These are phyloP conservation scores for Drosophila guanche DNA, from an alignment of 1,140 invertebrate species.

Conservation along the genomic window DNA sequence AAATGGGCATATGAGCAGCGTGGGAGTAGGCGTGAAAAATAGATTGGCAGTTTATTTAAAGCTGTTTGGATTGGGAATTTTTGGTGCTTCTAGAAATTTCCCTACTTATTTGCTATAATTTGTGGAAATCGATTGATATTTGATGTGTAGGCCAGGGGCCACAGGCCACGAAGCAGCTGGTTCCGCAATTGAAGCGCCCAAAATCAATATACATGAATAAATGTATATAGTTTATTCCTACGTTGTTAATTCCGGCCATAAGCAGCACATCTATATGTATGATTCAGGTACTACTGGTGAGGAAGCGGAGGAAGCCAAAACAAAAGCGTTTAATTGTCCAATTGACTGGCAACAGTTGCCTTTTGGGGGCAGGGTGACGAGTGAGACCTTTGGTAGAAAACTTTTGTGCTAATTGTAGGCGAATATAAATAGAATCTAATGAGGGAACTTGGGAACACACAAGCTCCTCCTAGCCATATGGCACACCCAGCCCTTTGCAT, in stretches of 20 bases:
- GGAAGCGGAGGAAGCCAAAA: conserved; percentile 18
- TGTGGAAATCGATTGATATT: conserved; percentile 55
- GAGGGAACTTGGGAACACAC: conserved; percentile 17
- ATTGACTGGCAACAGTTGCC: conserved; percentile 39
- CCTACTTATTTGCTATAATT: conserved; percentile 34
- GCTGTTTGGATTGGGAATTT: conserved; percentile 50
- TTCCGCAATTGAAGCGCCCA: conserved; percentile 23
- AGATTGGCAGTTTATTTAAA: conserved; percentile 52
- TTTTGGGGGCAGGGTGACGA: too few relatives aligned
- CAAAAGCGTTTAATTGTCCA: conserved; percentile 58
- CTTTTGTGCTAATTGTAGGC: conserved; percentile 28
- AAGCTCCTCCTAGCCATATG: conserved; percentile 37
- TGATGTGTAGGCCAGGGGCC: conserved; percentile 21
- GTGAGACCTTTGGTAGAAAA: conserved; percentile 2
- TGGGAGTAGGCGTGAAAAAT: conserved; percentile 55
- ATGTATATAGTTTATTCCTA: conserved; percentile 29
- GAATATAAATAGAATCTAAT: conserved; percentile 54
- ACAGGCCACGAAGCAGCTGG: neutral
- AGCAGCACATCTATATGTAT: conserved; percentile 6
- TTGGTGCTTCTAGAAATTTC: conserved; percentile 7
- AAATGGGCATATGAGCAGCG: conserved; percentile 52
- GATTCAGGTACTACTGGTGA: conserved; percentile 31
- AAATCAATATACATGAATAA: conserved; percentile 63
- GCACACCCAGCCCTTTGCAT: conserved; percentile 39
- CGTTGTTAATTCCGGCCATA: conserved; percentile 11